Base-by-base conservation (phyloP, 2,113 vertebrate species). In the Corynorhinus townsendii region DNA sequence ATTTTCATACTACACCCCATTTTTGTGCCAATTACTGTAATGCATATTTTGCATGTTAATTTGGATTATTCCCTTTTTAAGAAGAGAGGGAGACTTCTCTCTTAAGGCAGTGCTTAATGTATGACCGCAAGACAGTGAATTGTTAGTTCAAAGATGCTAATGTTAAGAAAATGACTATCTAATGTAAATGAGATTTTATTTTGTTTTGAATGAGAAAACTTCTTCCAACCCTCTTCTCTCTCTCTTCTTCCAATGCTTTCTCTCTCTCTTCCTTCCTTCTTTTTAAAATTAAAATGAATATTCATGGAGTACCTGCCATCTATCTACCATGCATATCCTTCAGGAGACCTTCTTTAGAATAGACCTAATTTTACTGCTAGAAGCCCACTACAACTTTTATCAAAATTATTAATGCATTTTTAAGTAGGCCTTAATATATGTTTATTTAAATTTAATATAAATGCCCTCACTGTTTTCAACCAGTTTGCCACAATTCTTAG, bases 171-270 rank as follows among this genome's bases (percentile, higher is more conserved):
- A 84, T 80, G 24, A 26, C 38, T 91, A 10, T 79, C 86, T 75
- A 84, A 94, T n/a, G 3, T 68, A 95, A 89, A 91, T 45, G 43
- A 87, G 14, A 64, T 94, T 91, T 92, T 92, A 92, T 47, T 80
- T 94, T 76, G 15, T 71, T 93, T 94, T 9, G 2, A 88, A 47
- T 77, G 1, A 15, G 20, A 71, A 83, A 68, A 19, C 22, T 59
- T 76, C 1, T 64, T 64, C 75, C 28, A 76, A 47, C 7, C 26
- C 8, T 76, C 45, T 76, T 47, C 47, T 49, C 28, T 24, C 24
- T 15, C 40, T 19, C 66, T 71, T 45, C 0, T 11, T 8, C 38
- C 4, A 35, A 8, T 11, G 5, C 20, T 47, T 0, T 1, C 7
- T 54, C 24, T 26, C 22, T 15, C 40, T 5, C 71, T 5, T 38